Percentiles rank a stretch among this genome's conserved stretches.
These are phyloP conservation scores for Polietes domitor DNA, from an alignment of 2,888 invertebrate species.

Conservation along the genomic window DNA sequence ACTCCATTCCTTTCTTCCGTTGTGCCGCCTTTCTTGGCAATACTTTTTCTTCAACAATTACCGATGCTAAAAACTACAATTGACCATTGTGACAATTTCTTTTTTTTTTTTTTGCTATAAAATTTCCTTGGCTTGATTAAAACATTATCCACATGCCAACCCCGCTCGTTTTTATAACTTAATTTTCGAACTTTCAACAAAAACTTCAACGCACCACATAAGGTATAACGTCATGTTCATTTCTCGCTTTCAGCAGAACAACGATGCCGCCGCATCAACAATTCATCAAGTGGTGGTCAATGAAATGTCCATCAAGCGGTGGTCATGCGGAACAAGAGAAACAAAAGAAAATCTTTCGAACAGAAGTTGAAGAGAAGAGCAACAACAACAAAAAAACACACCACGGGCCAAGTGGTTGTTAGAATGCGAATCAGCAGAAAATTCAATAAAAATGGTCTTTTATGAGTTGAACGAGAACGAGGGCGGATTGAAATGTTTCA, in stretches of 20 bases:
- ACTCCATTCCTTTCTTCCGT: not conserved
- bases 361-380: conserved; percentile 18
- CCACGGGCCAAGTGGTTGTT: conserved; percentile 47
- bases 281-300: conserved; percentile 74
- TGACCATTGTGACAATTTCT: not conserved
- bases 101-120: not conserved
- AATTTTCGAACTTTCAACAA: not conserved
- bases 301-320: conserved; percentile 68
- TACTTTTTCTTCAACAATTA: not conserved
- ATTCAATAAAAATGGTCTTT: conserved; percentile 53
- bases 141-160: not conserved
- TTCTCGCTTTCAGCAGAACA: conserved; percentile 37
- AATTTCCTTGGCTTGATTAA: not conserved
- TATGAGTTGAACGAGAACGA: conserved; percentile 7
- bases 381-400: conserved; percentile 40
- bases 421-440: conserved; percentile 52
- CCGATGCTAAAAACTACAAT: not conserved
- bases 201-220: not conserved
- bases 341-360: conserved; percentile 52
- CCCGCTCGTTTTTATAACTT: not conserved
- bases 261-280: conserved; percentile 74
- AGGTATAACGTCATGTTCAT: not conserved
- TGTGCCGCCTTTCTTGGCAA: not conserved
- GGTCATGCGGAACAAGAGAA: conserved; percentile 58
- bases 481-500: conserved; percentile 8